phyloP scores from a whole-genome alignment of 2,797 vertebrate genomes.

The Lepus townsendii region DNA sequence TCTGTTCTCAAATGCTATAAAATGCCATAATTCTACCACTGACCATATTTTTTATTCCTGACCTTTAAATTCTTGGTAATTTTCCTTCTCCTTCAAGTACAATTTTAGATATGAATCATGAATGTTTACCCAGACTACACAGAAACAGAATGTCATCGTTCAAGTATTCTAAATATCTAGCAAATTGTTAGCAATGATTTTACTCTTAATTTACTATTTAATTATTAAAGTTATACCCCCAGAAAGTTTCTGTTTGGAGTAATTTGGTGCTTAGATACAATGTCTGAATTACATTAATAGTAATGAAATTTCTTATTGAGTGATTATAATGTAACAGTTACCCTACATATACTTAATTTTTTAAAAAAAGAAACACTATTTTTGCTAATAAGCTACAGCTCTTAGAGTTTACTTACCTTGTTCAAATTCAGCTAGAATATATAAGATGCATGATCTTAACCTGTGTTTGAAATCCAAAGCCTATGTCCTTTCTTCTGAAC shows the following conservation, averaged over 20 bases:
- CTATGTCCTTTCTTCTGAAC: neutral
- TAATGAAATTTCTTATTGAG: constrained; percentile 2
- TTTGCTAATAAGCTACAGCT: constrained; percentile 27
- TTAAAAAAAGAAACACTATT: neutral
- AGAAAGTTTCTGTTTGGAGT: constrained; percentile 38
- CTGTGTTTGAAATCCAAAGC: neutral
- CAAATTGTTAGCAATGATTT: constrained; percentile 6
- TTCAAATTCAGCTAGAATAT: neutral
- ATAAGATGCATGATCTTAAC: neutral
- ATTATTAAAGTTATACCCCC: constrained; percentile 38
- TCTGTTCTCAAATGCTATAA: neutral
- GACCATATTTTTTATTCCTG: constrained; percentile 35
- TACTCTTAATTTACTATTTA: constrained; percentile 24
- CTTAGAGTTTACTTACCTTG: constrained; percentile 3
- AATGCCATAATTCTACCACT: neutral
- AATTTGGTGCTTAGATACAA: neutral
- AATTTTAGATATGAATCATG: constrained; percentile 40
- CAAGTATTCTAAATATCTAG: constrained; percentile 45
- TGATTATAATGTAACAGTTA: neutral
- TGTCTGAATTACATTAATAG: neutral
- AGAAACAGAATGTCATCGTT: constrained; percentile 34
- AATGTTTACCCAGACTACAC: constrained; percentile 16
- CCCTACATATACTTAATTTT: neutral
- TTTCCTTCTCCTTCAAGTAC: constrained; percentile 33
- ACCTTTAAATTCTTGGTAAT: constrained; percentile 25